These are phyloP conservation scores for Monodelphis domestica DNA, from an alignment of 2,797 vertebrate species.

Conservation along the genomic window DNA sequence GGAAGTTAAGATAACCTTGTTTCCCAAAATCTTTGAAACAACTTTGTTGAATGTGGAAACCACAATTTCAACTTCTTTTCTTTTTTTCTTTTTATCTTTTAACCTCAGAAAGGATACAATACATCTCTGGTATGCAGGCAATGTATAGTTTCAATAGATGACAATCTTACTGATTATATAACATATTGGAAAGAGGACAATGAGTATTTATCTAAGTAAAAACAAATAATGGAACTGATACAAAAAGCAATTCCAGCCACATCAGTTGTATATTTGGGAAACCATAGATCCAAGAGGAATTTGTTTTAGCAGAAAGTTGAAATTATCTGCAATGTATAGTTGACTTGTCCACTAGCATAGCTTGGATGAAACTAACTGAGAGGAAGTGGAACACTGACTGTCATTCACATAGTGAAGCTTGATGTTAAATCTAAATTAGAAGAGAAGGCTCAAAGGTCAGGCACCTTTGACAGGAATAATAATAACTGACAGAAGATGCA, in stretches of 20 bases:
- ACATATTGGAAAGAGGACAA: background rate
- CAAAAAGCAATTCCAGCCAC: background rate
- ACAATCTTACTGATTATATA: background rate
- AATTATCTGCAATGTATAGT: background rate
- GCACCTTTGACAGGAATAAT: background rate
- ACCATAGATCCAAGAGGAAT: background rate
- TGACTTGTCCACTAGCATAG: background rate
- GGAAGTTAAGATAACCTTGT: background rate
- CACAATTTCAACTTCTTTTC: background rate
- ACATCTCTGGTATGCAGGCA: background rate
- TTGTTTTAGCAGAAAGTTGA: background rate
- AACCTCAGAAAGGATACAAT: background rate
- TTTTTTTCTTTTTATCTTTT: background rate
- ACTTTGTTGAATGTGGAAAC: background rate
- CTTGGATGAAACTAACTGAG: background rate
- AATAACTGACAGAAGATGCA: background rate
- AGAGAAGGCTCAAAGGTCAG: background rate
- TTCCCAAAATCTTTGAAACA: slow-evolving; percentile 7
- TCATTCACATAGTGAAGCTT: background rate
- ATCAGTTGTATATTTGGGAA: background rate
- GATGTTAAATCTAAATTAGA: background rate
- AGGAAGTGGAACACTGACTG: background rate
- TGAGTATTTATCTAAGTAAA: background rate
- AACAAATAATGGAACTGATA: background rate
- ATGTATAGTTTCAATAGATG: background rate